Percentiles rank a stretch among this genome's conserved stretches.
Conservation (phyloP, 2,113 vertebrate genomes). For the Butorides virescens region DNA sequence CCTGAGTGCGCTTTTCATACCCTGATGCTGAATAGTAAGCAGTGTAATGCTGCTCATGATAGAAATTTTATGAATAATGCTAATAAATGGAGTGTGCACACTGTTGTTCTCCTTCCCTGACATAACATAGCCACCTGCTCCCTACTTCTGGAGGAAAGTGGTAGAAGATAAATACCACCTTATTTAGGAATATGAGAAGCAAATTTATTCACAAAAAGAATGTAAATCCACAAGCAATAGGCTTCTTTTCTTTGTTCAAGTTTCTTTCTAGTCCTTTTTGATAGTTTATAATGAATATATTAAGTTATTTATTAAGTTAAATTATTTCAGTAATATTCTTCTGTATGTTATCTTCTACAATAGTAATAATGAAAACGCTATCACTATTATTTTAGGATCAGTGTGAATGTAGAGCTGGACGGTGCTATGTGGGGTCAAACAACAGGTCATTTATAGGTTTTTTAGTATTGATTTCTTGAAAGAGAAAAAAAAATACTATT, state of each 20-base stretch:
- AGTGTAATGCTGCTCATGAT: conserved; percentile 42
- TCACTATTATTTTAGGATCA: background rate
- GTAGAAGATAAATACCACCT: conserved; percentile 21
- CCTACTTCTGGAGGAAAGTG: conserved; percentile 27
- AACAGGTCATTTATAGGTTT: background rate
- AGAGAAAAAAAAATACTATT: background rate
- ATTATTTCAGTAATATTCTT: background rate
- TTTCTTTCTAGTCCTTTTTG: background rate
- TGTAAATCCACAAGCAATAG: background rate
- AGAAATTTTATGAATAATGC: conserved; percentile 70
- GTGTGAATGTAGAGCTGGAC: background rate
- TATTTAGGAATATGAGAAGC: conserved; percentile 34
- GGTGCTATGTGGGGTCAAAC: background rate
- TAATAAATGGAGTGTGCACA: conserved; percentile 54
- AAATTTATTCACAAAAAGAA: conserved; percentile 19
- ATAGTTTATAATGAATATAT: background rate
- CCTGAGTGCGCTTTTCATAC: conserved; percentile 53
- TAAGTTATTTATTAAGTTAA: background rate
- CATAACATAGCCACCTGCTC: conserved; percentile 58
- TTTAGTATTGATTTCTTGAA: background rate
- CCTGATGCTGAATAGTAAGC: conserved; percentile 56
- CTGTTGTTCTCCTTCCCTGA: conserved; percentile 24
- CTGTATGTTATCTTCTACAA: background rate
- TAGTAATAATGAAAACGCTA: background rate
- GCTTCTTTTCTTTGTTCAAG: background rate